Percentiles rank a stretch among this genome's conserved stretches.
These are phyloP conservation scores for Pavo muticus DNA, from an alignment of 2,113 vertebrate genomes.

Conservation along the genomic window DNA sequence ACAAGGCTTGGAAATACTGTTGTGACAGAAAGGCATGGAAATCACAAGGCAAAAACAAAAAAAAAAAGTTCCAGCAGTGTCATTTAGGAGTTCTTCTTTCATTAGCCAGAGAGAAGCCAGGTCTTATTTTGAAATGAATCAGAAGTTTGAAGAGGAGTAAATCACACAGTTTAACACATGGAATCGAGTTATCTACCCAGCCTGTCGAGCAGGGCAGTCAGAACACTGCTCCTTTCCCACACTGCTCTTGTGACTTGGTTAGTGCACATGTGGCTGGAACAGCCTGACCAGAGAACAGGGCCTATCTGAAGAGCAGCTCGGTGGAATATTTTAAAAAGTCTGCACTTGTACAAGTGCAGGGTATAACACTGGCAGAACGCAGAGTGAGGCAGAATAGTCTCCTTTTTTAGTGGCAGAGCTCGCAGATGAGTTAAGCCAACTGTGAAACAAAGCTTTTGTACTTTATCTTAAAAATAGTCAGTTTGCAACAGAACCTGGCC, in stretches of 20 bases:
- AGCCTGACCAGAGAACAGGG: not conserved
- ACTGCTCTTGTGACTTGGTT: rapidly evolving
- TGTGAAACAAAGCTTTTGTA: not conserved
- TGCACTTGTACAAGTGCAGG: not conserved
- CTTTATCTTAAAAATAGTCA: not conserved
- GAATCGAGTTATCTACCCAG: not conserved
- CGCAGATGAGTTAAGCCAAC: not conserved
- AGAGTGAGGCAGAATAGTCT: not conserved
- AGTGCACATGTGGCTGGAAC: not conserved
- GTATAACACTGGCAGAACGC: not conserved
- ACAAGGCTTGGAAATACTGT: not conserved
- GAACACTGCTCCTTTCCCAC: not conserved
- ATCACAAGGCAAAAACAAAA: not conserved
- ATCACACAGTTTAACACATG: not conserved
- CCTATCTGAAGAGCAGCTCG: not conserved
- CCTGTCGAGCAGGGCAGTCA: not conserved
- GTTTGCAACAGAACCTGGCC: slow-evolving; percentile 15
- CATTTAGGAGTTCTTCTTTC: not conserved
- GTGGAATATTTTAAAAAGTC: not conserved
- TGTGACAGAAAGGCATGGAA: not conserved
- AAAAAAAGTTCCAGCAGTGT: not conserved
- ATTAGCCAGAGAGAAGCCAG: not conserved
- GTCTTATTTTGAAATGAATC: not conserved
- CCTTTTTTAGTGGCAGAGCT: not conserved
- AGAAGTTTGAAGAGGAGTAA: not conserved